Conservation (phyloP, 2,888 invertebrate species). For the Eulithis prunata region DNA sequence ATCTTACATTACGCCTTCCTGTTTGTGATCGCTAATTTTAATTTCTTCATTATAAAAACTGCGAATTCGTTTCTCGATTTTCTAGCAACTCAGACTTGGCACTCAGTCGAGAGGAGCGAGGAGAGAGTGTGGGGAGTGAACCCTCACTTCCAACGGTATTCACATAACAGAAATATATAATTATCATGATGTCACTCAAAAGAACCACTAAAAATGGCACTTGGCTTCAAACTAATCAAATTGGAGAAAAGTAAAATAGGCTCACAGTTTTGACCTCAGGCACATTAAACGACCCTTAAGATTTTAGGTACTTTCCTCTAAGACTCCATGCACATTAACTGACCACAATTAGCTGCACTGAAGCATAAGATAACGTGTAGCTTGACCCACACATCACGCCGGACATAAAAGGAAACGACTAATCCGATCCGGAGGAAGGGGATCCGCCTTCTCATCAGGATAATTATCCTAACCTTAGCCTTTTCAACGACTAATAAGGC, state of each 20-base stretch:
- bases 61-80: too few species aligned
- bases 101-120: too few species aligned
- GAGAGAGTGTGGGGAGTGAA: too few species aligned
- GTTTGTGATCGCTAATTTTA: too few species aligned
- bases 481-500: conserved; percentile 40
- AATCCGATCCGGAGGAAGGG: conserved; percentile 42
- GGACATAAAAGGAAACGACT: conserved; percentile 42
- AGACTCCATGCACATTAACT: not conserved
- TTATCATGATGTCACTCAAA: conserved; percentile 11
- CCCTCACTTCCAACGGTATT: conserved; percentile 13
- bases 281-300: too few species aligned
- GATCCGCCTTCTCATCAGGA: conserved; percentile 51
- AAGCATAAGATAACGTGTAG: not conserved
- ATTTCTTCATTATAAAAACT: too few species aligned
- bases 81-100: too few species aligned
- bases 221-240: too few species aligned
- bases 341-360: not conserved
- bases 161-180: conserved; percentile 14
- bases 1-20: too few species aligned
- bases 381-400: conserved; percentile 24
- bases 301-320: too few species aligned
- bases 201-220: not conserved
- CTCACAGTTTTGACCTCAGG: too few species aligned
- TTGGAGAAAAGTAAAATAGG: too few species aligned
- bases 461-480: conserved; percentile 45